A percentile compares a stretch with the other conserved stretches of the same genome.
Conservation (phyloP, 2,797 vertebrate species). For the Hippoglossus hippoglossus region DNA sequence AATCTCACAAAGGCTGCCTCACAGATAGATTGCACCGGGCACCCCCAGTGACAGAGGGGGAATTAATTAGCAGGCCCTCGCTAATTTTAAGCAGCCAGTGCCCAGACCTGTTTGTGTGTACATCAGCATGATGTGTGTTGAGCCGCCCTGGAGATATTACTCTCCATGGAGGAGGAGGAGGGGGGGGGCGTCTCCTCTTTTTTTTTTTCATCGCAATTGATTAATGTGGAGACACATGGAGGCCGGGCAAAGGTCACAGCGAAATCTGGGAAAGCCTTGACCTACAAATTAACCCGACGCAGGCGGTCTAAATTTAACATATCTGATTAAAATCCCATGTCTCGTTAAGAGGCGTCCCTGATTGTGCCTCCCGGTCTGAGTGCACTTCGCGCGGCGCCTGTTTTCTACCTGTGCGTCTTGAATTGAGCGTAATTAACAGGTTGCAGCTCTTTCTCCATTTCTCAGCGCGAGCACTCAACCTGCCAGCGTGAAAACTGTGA, state of each 20-base stretch:
- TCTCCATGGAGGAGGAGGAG: slow-evolving; percentile 56
- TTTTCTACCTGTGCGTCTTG: slow-evolving; percentile 65
- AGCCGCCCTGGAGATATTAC: slow-evolving; percentile 76
- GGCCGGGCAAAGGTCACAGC: slow-evolving; percentile 75
- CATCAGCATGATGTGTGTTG: slow-evolving; percentile 65
- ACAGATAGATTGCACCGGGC: slow-evolving; percentile 75
- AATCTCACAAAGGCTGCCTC: slow-evolving; percentile 78
- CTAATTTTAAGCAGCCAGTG: slow-evolving; percentile 79
- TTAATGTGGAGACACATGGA: slow-evolving; percentile 78
- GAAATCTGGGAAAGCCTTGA: slow-evolving; percentile 72
- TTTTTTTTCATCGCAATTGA: slow-evolving; percentile 67
- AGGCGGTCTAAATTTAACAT: slow-evolving; percentile 75
- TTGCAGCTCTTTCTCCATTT: slow-evolving; percentile 63
- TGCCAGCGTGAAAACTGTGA: slow-evolving; percentile 62
- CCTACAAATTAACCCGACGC: slow-evolving; percentile 78
- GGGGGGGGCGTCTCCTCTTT: slow-evolving; percentile 40
- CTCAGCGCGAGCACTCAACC: slow-evolving; percentile 64
- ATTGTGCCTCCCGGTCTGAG: slow-evolving; percentile 66
- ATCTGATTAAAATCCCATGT: slow-evolving; percentile 78
- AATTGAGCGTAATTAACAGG: slow-evolving; percentile 77
- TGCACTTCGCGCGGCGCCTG: slow-evolving; percentile 59
- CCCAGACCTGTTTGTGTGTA: slow-evolving; percentile 73
- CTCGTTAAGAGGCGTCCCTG: slow-evolving; percentile 67
- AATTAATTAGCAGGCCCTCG: slow-evolving; percentile 82
- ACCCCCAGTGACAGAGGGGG: slow-evolving; percentile 74